Base-by-base conservation (phyloP, 2,797 vertebrate genomes). In the Ataeniobius toweri region DNA sequence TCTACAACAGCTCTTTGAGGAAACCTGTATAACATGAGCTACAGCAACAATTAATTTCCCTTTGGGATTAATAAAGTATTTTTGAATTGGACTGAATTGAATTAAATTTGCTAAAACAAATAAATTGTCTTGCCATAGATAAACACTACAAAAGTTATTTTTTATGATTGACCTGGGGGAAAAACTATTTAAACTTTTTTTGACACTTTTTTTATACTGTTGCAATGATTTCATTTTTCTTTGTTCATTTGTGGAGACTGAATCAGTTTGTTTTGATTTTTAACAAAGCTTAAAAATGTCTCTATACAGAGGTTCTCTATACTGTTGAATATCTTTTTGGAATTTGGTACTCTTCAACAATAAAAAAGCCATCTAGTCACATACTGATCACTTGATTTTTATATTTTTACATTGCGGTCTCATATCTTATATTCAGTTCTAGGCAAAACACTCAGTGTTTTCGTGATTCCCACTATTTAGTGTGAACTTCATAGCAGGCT, bases 401-500 rank as follows among this genome's bases (percentile, higher is more conserved):
- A 46, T 74, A 3, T 2, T 41, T 74, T 71, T 39, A 2, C 8
- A 3, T 67, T 41, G 4, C 31, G 69, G 59, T 81, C 1, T 41
- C 9, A 75, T 8, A 0, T 14, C 9, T 46, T 58, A 13, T 73
- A 39, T 41, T 44, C 0, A 78, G 28, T 3, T 63, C 55, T 13
- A 67, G 2, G 0, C 4, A 28, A 59, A 51, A 12, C 44, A 13
- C 61, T 58, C 0, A 39, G 22, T 75, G 24, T 74, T 55, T 48
- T 28, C 24, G 1, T 39, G 24, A 18, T 44, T 70, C 28, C 58
- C 63, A 70, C 2, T 55, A 77, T 81, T 6, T 80, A 68, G 72
- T 76, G 44, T 73, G 13, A 85, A 74, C 48, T 61, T 86, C 53
- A 67, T 18, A 77, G 8, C 13, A 56, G 31, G 26, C 8, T 78